Conservation (phyloP, 2,113 vertebrate species). For the Ochotona curzoniae region DNA sequence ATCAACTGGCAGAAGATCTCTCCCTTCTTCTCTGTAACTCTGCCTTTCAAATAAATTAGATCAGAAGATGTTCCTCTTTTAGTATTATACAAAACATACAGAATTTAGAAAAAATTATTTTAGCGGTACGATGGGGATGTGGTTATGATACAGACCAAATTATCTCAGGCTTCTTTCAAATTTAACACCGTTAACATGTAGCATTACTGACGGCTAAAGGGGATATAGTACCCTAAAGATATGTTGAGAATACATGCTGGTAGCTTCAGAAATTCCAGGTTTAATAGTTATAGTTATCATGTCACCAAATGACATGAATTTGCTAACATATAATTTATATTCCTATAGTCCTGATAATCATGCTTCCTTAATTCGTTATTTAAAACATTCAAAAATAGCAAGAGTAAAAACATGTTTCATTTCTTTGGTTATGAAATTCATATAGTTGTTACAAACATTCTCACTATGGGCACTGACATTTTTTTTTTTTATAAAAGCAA, state of each 20-base stretch:
- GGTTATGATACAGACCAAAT: not conserved
- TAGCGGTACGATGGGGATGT: not conserved
- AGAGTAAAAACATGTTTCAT: not conserved
- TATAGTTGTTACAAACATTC: not conserved
- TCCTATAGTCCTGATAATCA: constrained; percentile 2
- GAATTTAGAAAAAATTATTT: not conserved
- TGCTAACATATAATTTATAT: constrained; percentile 12
- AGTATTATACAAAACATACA: not conserved
- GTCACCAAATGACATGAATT: not conserved
- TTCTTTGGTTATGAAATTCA: constrained; percentile 19
- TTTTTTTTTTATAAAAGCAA: not conserved
- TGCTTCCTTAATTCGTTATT: not conserved
- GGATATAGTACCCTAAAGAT: not conserved
- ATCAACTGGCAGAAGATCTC: no score
- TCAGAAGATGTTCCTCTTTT: not conserved
- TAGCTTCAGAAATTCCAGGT: not conserved
- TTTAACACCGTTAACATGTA: constrained; percentile 16
- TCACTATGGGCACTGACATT: not conserved
- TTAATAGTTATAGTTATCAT: constrained; percentile 2
- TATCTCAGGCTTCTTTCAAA: not conserved
- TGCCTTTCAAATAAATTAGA: no score
- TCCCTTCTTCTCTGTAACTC: no score
- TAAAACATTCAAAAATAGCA: constrained; percentile 35
- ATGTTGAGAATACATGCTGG: constrained; percentile 28
- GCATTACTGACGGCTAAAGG: not conserved